phyloP scores from a whole-genome alignment of 2,113 vertebrate species.

The Candoia aspera region DNA sequence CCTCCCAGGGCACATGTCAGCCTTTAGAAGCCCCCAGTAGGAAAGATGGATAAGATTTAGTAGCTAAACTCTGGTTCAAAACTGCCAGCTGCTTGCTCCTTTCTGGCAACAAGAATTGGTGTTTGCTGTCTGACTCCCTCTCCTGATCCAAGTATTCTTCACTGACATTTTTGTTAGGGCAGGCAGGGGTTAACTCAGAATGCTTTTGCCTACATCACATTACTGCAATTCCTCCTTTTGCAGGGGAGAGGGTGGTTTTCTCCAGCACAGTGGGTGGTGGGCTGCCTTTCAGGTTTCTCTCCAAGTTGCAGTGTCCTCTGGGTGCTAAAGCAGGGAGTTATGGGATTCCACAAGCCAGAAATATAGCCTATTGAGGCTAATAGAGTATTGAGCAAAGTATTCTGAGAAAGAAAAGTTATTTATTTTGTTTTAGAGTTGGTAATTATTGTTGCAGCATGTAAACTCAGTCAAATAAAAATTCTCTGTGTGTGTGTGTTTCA shows the following conservation, averaged over 20 bases:
- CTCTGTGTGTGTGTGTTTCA: background rate
- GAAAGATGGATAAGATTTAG: slow-evolving; percentile 21
- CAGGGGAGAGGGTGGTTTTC: background rate
- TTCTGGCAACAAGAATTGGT: background rate
- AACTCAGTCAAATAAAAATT: background rate
- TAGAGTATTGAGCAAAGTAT: background rate
- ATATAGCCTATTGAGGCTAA: background rate
- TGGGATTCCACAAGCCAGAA: background rate
- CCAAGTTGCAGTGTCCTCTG: background rate
- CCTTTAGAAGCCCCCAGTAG: slow-evolving; percentile 32
- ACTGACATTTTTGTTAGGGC: background rate
- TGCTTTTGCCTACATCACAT: background rate
- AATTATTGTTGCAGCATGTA: background rate
- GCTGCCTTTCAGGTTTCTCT: background rate
- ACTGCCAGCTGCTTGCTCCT: slow-evolving; percentile 37
- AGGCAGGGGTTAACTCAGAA: background rate
- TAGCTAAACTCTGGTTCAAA: fast-evolving
- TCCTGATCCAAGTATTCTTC: background rate
- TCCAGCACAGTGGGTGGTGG: background rate
- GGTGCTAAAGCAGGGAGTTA: background rate
- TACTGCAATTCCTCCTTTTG: background rate
- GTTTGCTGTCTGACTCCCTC: background rate
- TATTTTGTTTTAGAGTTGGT: background rate
- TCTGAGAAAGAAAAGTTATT: background rate
- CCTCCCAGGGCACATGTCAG: fast-evolving